Conservation (phyloP, 1,140 invertebrate species). For the Cydia pomonella region DNA sequence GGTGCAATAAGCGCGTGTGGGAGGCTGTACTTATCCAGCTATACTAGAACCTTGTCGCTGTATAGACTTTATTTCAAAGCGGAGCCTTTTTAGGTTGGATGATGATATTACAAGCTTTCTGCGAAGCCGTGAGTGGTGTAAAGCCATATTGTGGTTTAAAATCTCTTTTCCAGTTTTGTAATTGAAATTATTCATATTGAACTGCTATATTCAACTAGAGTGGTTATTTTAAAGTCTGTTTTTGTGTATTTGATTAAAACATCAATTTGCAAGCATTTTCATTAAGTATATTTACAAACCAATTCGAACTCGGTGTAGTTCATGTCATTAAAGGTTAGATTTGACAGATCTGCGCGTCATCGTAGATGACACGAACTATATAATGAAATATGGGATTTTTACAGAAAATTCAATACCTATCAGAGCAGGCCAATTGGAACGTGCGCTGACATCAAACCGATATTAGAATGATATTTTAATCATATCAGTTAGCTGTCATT, state of each 20-base stretch:
- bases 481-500: no score
- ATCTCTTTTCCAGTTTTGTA: conserved; percentile 1
- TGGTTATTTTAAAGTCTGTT: not conserved
- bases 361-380: no score
- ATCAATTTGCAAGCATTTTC: not conserved
- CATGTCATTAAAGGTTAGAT: no score
- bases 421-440: no score
- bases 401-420: no score
- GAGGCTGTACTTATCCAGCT: not conserved
- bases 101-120: not conserved
- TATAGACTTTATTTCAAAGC: not conserved
- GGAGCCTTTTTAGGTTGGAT: not conserved
- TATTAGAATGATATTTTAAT: no score
- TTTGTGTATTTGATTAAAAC: not conserved
- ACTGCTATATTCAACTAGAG: not conserved
- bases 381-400: no score
- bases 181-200: not conserved
- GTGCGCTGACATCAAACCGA: no score
- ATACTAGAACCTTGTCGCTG: not conserved
- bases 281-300: no score
- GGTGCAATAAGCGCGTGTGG: conserved; percentile 9
- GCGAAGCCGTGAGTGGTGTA: not conserved
- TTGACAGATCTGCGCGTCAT: no score
- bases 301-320: no score
- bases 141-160: not conserved